Conservation (phyloP, 92 coral and sea anemone species). For the Siderastrea siderea region DNA sequence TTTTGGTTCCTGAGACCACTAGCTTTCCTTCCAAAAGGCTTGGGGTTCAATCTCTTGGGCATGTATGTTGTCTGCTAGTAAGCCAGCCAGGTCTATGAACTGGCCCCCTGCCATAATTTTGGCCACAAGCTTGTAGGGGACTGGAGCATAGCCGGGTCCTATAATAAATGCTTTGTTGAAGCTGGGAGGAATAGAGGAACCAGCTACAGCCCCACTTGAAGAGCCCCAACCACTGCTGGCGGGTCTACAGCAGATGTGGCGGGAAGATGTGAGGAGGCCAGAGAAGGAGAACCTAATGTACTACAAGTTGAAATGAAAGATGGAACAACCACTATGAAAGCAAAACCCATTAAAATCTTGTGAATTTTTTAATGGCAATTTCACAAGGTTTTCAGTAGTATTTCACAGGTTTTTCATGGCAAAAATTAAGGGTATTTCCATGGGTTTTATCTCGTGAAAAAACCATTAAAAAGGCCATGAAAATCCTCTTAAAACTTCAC, state of each 20-base stretch:
- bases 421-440: too few relatives aligned
- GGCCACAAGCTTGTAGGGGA: neutral
- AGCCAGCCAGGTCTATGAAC: constrained; percentile 30
- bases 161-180: constrained; percentile 10
- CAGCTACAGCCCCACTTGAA: neutral
- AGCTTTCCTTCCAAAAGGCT: constrained; percentile 23
- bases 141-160: constrained; percentile 31
- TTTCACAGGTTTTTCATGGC: too few relatives aligned
- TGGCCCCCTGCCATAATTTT: constrained; percentile 4
- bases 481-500: too few relatives aligned
- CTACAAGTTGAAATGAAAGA: neutral
- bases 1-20: neutral
- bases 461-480: too few relatives aligned
- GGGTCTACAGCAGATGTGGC: neutral
- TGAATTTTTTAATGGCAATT: too few relatives aligned
- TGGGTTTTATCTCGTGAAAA: too few relatives aligned
- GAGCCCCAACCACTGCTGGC: neutral
- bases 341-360: too few relatives aligned
- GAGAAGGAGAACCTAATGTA: neutral
- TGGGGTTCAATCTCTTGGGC: constrained; percentile 27
- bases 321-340: too few relatives aligned
- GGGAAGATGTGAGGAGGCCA: neutral
- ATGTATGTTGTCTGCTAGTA: constrained; percentile 28
- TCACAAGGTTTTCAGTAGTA: too few relatives aligned
- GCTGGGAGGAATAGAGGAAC: neutral